A percentile compares a stretch with the other conserved stretches of the same genome.
phyloP scores from a whole-genome alignment of 2,113 vertebrate genomes.

The Uropsilus gracilis region DNA sequence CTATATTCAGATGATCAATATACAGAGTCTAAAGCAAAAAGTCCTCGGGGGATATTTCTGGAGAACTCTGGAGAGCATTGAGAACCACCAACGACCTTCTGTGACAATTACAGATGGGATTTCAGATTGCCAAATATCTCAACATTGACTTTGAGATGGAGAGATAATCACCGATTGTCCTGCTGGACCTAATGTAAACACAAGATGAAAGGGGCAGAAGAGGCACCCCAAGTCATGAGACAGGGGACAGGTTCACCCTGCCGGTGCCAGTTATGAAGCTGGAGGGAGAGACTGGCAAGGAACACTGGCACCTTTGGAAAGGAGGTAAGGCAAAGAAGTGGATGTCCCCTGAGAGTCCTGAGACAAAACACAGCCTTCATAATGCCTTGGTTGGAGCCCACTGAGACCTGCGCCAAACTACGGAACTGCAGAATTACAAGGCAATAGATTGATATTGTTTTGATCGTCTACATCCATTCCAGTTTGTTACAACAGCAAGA shows the following conservation, averaged over 20 bases:
- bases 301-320: not conserved
- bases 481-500: not conserved
- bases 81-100: no score
- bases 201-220: not conserved
- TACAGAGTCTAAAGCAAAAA: not conserved
- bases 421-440: not conserved
- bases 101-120: no score
- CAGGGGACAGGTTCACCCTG: not conserved
- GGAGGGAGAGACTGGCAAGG: not conserved
- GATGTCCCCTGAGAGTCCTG: not conserved
- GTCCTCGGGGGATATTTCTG: no score
- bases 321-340: no score
- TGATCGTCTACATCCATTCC: not conserved
- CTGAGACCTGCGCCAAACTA: not conserved
- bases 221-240: rapidly evolving
- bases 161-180: not conserved
- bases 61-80: no score
- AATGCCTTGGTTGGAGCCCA: not conserved
- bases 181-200: rapidly evolving
- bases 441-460: not conserved
- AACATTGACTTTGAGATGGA: not conserved
- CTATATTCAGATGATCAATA: no score
- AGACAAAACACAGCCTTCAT: not conserved
- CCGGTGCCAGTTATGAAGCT: not conserved
- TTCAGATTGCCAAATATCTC: not conserved